Evolutionary conservation across 2,113 vertebrate species (phyloP).

Genomic region (Turnix velox): DNA sequence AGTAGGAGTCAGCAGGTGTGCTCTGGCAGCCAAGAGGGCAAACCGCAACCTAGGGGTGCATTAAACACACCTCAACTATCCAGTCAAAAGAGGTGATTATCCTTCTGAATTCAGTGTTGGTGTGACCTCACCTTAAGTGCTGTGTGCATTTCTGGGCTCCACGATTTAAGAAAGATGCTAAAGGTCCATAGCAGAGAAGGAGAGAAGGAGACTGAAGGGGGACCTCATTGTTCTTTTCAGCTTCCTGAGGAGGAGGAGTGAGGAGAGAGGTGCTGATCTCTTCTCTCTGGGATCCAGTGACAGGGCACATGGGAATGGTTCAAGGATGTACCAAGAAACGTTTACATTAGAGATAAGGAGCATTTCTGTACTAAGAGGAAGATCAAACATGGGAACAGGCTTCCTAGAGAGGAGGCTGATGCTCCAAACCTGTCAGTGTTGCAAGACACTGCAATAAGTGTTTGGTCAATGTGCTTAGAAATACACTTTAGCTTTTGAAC

Average conservation of each 20-base stretch:
- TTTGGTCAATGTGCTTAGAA: background rate
- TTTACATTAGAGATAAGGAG: background rate
- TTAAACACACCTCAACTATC: background rate
- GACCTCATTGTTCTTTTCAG: background rate
- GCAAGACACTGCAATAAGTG: no score
- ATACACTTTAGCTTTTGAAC: background rate
- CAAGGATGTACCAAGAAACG: background rate
- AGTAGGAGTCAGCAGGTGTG: background rate
- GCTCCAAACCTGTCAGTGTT: background rate
- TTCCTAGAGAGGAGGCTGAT: background rate
- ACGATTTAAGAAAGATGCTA: background rate
- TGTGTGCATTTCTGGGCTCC: background rate
- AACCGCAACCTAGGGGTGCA: background rate
- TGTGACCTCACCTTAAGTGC: background rate
- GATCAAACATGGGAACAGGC: background rate
- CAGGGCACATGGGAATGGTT: background rate
- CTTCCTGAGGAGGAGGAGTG: background rate
- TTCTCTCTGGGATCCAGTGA: background rate
- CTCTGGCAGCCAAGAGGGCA: background rate
- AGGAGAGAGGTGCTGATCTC: background rate
- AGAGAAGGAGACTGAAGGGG: background rate
- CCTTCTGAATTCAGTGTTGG: background rate
- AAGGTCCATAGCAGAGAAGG: background rate
- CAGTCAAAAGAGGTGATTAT: background rate
- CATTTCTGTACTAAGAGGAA: background rate